Evolutionary conservation across 2,888 invertebrate species (phyloP), one percentile per base, ranked within the genome.

Genomic region (Drosophila helvetica): DNA sequence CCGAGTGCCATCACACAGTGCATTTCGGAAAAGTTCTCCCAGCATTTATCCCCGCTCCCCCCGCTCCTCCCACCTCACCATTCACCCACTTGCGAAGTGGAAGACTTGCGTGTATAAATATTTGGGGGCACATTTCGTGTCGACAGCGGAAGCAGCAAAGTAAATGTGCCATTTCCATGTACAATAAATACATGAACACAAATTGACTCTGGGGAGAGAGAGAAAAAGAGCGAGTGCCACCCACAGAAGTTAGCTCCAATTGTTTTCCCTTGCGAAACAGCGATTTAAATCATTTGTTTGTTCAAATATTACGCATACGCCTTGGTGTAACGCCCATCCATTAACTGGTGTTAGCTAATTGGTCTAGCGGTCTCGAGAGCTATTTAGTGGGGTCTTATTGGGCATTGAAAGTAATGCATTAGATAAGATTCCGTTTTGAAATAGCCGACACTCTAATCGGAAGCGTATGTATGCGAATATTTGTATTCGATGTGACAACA

Each of bases 131-230:
- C 68, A 76, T 76, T 86, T 86, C 84, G 84, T 88, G 84, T 85
- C 84, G 84, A 84, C 87, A 84, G 60, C 87, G 89, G 74, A 86
- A 80, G 73, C 77, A 72, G 52, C 74, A 51, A 80, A 70, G 73
- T 80, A 79, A 79, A 76, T 82, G 80, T 72, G 74, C 75, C 61
- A 88, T 88, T 88, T 84, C 81, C 84, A 72, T 65, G 54, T 68
- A 69, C 80, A 68, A 72, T 71, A 80, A 77, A 73, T 74, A 74
- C 68, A 71, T 56, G 67, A 63, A 58, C 70, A 70, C 60, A 45
- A 67, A 69, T 77, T 80, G 62, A 59, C 19, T 38, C n/a, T 12
- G 30, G n/a, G 30, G 27, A 27, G 25, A 30, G 45, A 17, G 3
- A 12, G n/a, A 3, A 6, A 25, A 6, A 45, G 25, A 18, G 50